A percentile compares a stretch with the other conserved stretches of the same genome.
Evolutionary conservation across 1,140 invertebrate species (phyloP).

Genomic region (Drosophila pallidifrons): DNA sequence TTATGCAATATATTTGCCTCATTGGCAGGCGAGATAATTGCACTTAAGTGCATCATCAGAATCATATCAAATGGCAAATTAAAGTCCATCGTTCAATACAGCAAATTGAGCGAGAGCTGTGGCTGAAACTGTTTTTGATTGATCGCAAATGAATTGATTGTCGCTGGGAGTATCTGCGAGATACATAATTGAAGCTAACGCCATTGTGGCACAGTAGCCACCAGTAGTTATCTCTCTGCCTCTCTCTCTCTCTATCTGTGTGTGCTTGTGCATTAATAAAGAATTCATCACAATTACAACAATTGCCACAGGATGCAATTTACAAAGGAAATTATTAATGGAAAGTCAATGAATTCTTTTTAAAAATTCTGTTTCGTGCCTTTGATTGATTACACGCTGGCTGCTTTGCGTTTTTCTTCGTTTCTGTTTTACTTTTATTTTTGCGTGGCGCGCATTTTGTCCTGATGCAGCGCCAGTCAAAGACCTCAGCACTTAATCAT

Average conservation of each 20-base stretch:
- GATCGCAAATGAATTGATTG: conserved; percentile 62
- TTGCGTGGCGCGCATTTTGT: conserved; percentile 16
- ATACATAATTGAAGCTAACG: conserved; percentile 77
- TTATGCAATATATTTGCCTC: conserved; percentile 36
- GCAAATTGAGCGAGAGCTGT: conserved; percentile 48
- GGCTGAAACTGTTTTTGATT: conserved; percentile 46
- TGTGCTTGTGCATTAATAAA: conserved; percentile 60
- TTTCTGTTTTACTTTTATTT: not conserved
- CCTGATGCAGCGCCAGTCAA: conserved; percentile 72
- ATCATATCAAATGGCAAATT: conserved; percentile 61
- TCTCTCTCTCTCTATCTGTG: not conserved
- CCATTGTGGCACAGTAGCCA: conserved; percentile 50
- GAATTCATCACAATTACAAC: conserved; percentile 84
- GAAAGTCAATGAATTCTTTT: conserved; percentile 78
- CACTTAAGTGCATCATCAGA: conserved; percentile 69
- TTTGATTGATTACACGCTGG: conserved; percentile 74
- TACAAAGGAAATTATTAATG: conserved; percentile 83
- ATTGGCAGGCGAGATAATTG: conserved; percentile 53
- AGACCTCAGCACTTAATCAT: conserved; percentile 78
- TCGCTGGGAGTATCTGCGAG: conserved; percentile 27
- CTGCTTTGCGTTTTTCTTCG: conserved; percentile 11
- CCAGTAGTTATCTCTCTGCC: conserved; percentile 15
- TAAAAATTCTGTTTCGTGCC: conserved; percentile 72
- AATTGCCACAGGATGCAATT: conserved; percentile 81
- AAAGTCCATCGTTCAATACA: conserved; percentile 35